Percentiles rank a stretch among this genome's conserved stretches.
Conservation (phyloP, 37 sponge, comb jelly and placozoan species). For the Dysidea cf. avara region DNA sequence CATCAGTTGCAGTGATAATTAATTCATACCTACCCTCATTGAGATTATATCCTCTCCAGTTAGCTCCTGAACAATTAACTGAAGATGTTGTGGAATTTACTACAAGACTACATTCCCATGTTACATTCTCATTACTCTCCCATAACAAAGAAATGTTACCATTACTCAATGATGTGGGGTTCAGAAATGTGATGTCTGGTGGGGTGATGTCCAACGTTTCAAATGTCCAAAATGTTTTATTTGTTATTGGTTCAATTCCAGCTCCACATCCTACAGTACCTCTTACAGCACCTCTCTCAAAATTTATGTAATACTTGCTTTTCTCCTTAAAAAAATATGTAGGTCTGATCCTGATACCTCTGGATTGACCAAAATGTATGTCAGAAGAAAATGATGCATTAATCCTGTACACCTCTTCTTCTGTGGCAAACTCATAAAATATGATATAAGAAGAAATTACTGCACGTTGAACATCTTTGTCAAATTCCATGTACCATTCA, state of each 20-base stretch:
- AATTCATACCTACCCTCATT: too few species aligned
- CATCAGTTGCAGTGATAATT: too few species aligned
- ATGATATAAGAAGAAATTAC: too few species aligned
- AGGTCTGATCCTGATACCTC: slow-evolving; percentile 12
- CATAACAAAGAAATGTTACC: slow-evolving; percentile 20
- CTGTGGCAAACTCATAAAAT: too few species aligned
- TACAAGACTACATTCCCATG: too few species aligned
- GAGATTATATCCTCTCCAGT: too few species aligned
- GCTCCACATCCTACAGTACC: slow-evolving; percentile 25
- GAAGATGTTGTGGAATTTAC: too few species aligned
- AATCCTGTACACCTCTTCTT: slow-evolving; percentile 13
- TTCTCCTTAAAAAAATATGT: slow-evolving; percentile 14
- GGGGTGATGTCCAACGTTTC: slow-evolving; percentile 43
- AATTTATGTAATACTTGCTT: slow-evolving; percentile 6
- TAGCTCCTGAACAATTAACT: too few species aligned
- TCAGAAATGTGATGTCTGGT: slow-evolving; percentile 6
- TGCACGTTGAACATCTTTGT: slow-evolving; percentile 20
- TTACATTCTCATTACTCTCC: too few species aligned
- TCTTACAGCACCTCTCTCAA: slow-evolving; percentile 29
- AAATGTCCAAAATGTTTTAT: too few species aligned
- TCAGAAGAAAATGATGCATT: slow-evolving; percentile 27
- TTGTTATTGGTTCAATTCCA: slow-evolving; percentile 37
- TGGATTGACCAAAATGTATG: neutral
- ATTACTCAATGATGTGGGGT: slow-evolving; percentile 12
- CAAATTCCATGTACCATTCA: slow-evolving; percentile 9